Evolutionary conservation across 2,888 invertebrate species (phyloP).

Genomic region (Oasisia sp.): DNA sequence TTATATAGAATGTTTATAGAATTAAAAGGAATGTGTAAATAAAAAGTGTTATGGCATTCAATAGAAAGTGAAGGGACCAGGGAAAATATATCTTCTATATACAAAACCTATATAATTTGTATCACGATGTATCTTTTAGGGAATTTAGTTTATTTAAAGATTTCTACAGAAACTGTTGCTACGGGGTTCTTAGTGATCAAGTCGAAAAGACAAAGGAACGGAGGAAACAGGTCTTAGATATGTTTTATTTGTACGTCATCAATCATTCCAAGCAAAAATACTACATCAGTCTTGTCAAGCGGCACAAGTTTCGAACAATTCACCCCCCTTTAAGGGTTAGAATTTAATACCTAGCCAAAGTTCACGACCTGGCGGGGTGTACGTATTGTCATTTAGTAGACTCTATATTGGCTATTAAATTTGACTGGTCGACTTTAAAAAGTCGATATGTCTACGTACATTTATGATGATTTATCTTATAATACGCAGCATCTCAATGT

Average conservation of each 20-base stretch:
- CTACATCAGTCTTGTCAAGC: background rate
- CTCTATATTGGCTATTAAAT: background rate
- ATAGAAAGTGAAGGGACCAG: too few relatives aligned
- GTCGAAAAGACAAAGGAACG: background rate
- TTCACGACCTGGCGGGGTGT: background rate
- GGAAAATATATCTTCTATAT: too few relatives aligned
- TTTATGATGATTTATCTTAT: background rate
- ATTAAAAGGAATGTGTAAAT: too few relatives aligned
- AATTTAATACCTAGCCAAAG: background rate
- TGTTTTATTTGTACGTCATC: constrained; percentile 7
- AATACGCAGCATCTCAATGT: background rate
- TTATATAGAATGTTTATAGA: too few relatives aligned
- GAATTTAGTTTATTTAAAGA: too few relatives aligned
- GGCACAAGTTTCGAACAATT: background rate
- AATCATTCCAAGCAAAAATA: background rate
- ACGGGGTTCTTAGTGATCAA: background rate
- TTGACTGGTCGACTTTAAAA: background rate
- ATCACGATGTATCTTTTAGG: too few relatives aligned
- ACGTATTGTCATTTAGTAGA: background rate
- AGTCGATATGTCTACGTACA: background rate
- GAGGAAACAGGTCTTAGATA: background rate
- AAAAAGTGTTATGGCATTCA: too few relatives aligned
- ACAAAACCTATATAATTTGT: too few relatives aligned
- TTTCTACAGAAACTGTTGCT: too few relatives aligned
- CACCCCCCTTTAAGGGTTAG: background rate